Percentiles rank a stretch among this genome's conserved stretches.
Evolutionary conservation across 2,888 invertebrate species (phyloP).

Genomic region (Celastrina argiolus): DNA sequence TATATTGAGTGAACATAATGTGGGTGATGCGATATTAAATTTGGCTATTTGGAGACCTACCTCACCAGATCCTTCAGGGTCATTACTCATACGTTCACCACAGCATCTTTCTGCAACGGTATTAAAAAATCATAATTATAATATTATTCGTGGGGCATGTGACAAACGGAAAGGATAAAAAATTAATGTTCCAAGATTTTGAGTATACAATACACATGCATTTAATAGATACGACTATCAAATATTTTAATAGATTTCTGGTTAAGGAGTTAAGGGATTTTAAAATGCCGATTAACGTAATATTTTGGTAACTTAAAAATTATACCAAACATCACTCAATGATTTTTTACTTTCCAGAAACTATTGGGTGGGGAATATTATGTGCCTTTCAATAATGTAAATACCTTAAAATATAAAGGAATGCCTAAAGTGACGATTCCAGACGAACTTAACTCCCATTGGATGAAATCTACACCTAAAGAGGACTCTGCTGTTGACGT

Average conservation of each 20-base stretch:
- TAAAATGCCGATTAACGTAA: too few species aligned
- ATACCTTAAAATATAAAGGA: constrained; percentile 24
- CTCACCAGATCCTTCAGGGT: constrained; percentile 38
- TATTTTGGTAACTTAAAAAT: too few species aligned
- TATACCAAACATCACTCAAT: too few species aligned
- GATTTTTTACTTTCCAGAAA: constrained; percentile 36
- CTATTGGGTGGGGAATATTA: constrained; percentile 44
- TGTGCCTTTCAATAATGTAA: constrained; percentile 33
- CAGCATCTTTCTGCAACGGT: constrained; percentile 18
- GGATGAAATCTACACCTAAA: constrained; percentile 40
- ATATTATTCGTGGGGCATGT: too few species aligned
- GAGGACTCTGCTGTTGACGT: constrained; percentile 39
- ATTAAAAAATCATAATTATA: too few species aligned
- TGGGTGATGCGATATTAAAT: constrained; percentile 32
- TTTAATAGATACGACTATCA: too few species aligned
- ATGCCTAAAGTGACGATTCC: constrained; percentile 33
- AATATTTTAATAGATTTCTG: too few species aligned
- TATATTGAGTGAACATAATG: constrained; percentile 36
- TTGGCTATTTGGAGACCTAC: constrained; percentile 24
- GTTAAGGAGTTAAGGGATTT: too few species aligned
- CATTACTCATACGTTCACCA: neutral
- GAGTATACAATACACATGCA: too few species aligned
- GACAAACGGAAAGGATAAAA: too few species aligned
- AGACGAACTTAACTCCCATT: constrained; percentile 44
- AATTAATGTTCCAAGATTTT: too few species aligned